Percentiles rank a stretch among this genome's conserved stretches.
These are phyloP conservation scores for Dendrocincla fuliginosa DNA, from an alignment of 2,797 vertebrate genomes.

Conservation along the genomic window DNA sequence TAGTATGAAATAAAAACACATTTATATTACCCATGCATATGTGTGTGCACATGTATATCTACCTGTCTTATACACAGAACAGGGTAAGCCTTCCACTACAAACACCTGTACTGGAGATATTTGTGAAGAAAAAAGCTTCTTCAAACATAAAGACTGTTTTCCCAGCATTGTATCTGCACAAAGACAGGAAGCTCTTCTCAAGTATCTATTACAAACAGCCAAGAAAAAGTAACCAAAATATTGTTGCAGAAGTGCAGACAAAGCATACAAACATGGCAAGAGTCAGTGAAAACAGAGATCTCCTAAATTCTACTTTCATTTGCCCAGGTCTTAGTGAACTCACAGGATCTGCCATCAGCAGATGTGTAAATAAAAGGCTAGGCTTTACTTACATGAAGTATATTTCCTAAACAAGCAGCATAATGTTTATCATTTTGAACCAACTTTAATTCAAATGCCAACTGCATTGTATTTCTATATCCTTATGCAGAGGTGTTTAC, in stretches of 20 bases:
- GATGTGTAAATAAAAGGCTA: neutral
- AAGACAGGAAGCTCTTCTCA: neutral
- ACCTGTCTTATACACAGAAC: neutral
- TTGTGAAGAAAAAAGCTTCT: neutral
- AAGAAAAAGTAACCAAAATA: neutral
- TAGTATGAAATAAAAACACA: neutral
- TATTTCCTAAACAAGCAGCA: neutral
- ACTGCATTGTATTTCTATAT: neutral
- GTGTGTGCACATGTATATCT: rapidly evolving
- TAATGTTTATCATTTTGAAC: neutral
- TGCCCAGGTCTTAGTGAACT: neutral
- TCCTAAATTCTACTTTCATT: neutral
- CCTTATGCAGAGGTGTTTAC: neutral
- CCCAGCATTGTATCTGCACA: neutral
- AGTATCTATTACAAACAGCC: neutral
- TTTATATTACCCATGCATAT: neutral
- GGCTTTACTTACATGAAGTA: neutral
- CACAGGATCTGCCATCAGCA: neutral
- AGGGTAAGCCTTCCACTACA: neutral
- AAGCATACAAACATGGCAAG: neutral
- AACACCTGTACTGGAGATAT: neutral
- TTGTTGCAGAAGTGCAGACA: neutral
- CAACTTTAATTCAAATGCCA: neutral
- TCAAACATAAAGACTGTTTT: neutral
- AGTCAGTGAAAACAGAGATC: neutral